Evolutionary conservation across 2,888 invertebrate species (phyloP).

Genomic region (Allolobophora icterica): DNA sequence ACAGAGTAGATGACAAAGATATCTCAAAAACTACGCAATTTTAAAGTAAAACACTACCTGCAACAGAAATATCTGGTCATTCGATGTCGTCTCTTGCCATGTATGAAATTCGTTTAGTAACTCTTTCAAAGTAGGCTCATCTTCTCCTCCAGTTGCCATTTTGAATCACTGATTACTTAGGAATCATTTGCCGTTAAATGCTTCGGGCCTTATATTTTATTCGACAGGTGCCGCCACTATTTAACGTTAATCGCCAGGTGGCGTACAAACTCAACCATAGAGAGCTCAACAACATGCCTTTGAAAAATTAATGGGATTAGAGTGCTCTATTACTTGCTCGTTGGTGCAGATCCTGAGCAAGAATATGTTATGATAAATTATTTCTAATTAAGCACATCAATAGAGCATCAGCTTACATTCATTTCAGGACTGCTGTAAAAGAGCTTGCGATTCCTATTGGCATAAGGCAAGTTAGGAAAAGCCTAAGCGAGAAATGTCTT

Average conservation of each 20-base stretch:
- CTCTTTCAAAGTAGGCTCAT: conserved; percentile 14
- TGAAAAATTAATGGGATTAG: too few species aligned
- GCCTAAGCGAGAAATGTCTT: too few species aligned
- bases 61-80: conserved; percentile 17
- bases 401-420: too few species aligned
- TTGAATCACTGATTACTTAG: conserved; percentile 26
- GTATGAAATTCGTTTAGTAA: background rate
- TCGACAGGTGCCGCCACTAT: background rate
- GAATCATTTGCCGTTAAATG: background rate
- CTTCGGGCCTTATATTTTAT: background rate
- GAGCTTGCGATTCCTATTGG: too few species aligned
- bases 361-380: too few species aligned
- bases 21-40: background rate
- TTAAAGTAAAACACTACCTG: conserved; percentile 7
- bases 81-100: conserved; percentile 21
- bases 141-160: conserved; percentile 30
- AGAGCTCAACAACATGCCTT: too few species aligned
- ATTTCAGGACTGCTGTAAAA: too few species aligned
- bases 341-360: too few species aligned
- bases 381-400: too few species aligned
- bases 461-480: too few species aligned
- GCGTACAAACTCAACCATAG: background rate
- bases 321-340: too few species aligned
- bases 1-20: background rate
- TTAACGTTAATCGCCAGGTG: background rate